phyloP scores from a whole-genome alignment of 1,140 invertebrate species.

The Chrysoperla carnea region DNA sequence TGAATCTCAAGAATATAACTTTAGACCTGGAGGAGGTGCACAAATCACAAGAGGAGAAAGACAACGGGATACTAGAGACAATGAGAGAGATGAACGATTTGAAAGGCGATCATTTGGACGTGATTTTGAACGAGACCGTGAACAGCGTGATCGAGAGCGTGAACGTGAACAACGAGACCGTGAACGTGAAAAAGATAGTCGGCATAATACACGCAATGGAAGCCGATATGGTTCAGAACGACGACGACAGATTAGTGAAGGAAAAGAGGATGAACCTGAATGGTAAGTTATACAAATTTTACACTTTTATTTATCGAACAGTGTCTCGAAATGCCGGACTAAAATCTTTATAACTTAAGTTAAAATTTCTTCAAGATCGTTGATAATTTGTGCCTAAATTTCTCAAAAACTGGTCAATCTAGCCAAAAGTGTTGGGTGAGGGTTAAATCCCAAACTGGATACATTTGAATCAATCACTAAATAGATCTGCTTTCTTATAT shows the following conservation, averaged over 20 bases:
- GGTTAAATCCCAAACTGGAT: too few species aligned
- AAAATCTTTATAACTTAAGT: too few species aligned
- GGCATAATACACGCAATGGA: slow-evolving; percentile 6
- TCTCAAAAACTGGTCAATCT: too few species aligned
- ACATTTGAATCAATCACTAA: too few species aligned
- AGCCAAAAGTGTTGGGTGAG: too few species aligned
- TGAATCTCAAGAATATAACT: slow-evolving; percentile 15
- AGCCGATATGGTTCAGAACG: slow-evolving; percentile 22
- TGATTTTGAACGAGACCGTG: slow-evolving; percentile 25
- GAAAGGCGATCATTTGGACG: slow-evolving; percentile 28
- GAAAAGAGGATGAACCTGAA: slow-evolving; percentile 42
- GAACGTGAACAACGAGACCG: slow-evolving; percentile 17
- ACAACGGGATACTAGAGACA: slow-evolving; percentile 11
- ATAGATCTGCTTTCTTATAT: too few species aligned
- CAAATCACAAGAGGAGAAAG: slow-evolving; percentile 1
- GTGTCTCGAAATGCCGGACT: too few species aligned
- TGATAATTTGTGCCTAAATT: too few species aligned
- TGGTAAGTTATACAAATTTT: too few species aligned
- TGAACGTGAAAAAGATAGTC: slow-evolving; percentile 16
- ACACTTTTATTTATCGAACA: slow-evolving; percentile 2
- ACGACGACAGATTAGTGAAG: slow-evolving; percentile 27
- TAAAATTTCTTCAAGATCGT: too few species aligned
- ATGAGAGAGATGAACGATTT: slow-evolving; percentile 11
- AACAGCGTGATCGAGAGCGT: slow-evolving; percentile 28
- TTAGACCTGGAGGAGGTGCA: slow-evolving; percentile 17